Base-by-base conservation (phyloP, 1,140 invertebrate genomes). In the Diploscapter pachys region DNA sequence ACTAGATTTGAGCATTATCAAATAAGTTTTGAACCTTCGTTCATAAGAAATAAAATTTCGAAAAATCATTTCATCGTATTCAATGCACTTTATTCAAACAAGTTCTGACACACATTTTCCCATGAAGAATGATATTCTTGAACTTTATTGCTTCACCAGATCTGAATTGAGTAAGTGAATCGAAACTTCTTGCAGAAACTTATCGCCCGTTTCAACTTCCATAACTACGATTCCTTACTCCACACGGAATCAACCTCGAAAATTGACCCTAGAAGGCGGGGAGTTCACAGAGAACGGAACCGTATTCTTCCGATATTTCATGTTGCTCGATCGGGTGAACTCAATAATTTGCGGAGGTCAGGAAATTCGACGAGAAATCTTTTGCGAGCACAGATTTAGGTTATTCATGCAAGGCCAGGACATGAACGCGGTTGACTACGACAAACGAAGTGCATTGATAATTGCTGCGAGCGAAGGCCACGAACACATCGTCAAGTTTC, bases 201-300 rank as follows among this genome's bases (percentile, higher is more conserved):
- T 63, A 92, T 97, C 3, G 88, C 89, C 57, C 90, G 91, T 68
- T 98, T 96, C 85, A 97, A 96, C 84, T 98, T 98, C 86, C 96
- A 98, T 87, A 92, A 96, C 82, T 98, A 96, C 83, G 96, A 98
- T 80, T 96, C 95, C 86, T 88, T 98, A 61, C 91, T 92, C 79
- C 94, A 97, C 84, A 92, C 93, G 4, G 91, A 92, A 4, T 92
- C 93, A 83, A 92, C 93, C 83, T 97, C 97, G 85, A 91, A 92
- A 83, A 83, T 82, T 75, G 94, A 96, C 86, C 94, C 94, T 0
- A 90, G 95, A 78, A 90, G 93, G 72, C 91, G 31, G 93, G 86
- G 92, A 87, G 92, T 92, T 0, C 94, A 93, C 85, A 93, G 93
- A 2, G 48, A 54, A 54, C 86, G 92, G 72, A 13, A 74, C 9